Conservation (phyloP, 2,113 vertebrate genomes). For the Apteryx owenii region DNA sequence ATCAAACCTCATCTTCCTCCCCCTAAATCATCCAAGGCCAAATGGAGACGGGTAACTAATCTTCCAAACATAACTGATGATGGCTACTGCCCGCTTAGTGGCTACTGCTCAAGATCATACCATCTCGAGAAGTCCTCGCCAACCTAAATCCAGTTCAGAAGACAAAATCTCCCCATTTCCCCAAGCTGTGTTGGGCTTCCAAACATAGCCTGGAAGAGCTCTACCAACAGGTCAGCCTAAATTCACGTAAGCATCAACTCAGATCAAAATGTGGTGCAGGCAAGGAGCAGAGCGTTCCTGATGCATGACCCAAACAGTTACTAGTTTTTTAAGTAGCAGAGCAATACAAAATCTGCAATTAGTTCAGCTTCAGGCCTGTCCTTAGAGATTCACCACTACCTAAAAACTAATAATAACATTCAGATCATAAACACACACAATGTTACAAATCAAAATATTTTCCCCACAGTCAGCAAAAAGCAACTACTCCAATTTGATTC, state of each 20-base stretch:
- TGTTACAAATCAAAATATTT: conserved; percentile 22
- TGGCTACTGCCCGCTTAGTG: neutral
- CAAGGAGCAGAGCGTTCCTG: neutral
- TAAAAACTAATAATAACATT: conserved; percentile 30
- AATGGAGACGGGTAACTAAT: neutral
- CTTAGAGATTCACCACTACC: conserved; percentile 2
- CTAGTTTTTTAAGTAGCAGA: conserved; percentile 10
- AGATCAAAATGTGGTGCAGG: neutral
- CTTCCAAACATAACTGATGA: neutral
- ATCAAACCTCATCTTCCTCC: neutral
- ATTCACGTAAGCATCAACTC: neutral
- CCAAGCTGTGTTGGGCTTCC: neutral
- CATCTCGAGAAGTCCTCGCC: neutral
- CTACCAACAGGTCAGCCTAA: neutral
- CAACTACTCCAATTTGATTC: conserved; percentile 4
- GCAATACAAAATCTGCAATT: neutral
- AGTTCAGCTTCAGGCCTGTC: neutral
- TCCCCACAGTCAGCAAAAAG: neutral
- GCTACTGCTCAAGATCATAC: neutral
- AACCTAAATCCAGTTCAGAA: neutral
- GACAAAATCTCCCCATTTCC: neutral
- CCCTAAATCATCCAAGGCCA: neutral
- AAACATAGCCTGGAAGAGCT: neutral
- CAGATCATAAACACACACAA: neutral
- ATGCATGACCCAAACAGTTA: neutral